A percentile compares a stretch with the other conserved stretches of the same genome.
These are phyloP conservation scores for Nasonia longicornis DNA, from an alignment of 1,140 invertebrate species.

Conservation along the genomic window DNA sequence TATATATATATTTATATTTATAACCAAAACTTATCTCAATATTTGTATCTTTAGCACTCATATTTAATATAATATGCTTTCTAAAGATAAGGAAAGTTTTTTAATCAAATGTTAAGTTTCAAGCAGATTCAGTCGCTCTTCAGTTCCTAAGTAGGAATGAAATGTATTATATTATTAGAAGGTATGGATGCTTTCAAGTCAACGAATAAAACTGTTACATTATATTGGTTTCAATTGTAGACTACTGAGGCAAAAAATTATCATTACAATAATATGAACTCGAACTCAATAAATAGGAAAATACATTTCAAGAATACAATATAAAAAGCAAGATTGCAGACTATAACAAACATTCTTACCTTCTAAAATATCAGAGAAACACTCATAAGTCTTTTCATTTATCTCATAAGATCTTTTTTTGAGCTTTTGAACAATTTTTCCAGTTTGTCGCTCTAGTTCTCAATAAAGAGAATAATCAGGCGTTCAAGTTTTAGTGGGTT, in stretches of 20 bases:
- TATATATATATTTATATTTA: conserved; percentile 19
- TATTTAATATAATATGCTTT: conserved; percentile 11
- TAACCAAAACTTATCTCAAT: conserved; percentile 26
- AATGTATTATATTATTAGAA: conserved; percentile 12
- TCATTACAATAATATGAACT: neutral
- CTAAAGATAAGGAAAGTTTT: conserved; percentile 14
- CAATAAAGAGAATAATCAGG: neutral
- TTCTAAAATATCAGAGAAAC: conserved; percentile 9
- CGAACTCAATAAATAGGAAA: neutral
- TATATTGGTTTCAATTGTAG: neutral
- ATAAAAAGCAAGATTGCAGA: neutral
- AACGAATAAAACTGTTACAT: neutral
- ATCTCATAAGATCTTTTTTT: conserved; percentile 15
- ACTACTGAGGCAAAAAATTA: neutral
- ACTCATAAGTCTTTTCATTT: conserved; percentile 5
- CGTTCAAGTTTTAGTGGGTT: neutral
- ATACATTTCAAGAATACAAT: neutral
- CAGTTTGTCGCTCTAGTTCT: neutral
- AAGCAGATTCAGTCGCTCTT: conserved; percentile 17
- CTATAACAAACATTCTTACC: neutral
- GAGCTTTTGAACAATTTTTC: conserved; percentile 13
- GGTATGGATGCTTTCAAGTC: neutral
- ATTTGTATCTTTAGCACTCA: conserved; percentile 31
- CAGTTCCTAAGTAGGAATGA: conserved; percentile 15
- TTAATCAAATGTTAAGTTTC: conserved; percentile 23